Conservation (phyloP, 2,888 invertebrate genomes). For the Epistrophe eligans region DNA sequence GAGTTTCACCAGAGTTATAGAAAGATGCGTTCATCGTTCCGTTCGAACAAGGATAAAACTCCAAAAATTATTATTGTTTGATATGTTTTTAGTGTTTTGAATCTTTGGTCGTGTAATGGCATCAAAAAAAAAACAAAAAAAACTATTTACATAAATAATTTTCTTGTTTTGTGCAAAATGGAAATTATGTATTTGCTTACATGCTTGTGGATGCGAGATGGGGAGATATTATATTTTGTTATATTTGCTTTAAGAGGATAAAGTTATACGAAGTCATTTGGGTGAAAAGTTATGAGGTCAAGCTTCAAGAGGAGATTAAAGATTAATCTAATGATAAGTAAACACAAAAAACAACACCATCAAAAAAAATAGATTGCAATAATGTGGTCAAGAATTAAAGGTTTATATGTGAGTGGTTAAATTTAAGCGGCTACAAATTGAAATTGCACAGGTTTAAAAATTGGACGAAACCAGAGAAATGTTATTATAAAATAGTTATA, state of each 20-base stretch:
- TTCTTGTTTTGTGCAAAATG: slow-evolving; percentile 21
- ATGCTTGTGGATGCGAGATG: neutral
- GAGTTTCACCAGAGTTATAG: neutral
- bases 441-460: too few species aligned
- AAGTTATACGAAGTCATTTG: too few species aligned
- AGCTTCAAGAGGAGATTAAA: neutral
- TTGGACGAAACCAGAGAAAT: too few species aligned
- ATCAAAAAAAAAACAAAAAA: slow-evolving; percentile 13
- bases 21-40: slow-evolving; percentile 11
- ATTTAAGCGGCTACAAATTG: too few species aligned
- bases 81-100: slow-evolving; percentile 28
- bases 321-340: neutral
- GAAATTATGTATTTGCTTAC: slow-evolving; percentile 20
- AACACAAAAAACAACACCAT: neutral
- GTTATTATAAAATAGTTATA: too few species aligned
- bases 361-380: neutral
- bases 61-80: slow-evolving; percentile 22
- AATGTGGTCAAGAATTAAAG: neutral
- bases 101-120: slow-evolving; percentile 33
- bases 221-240: neutral
- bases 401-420: too few species aligned
- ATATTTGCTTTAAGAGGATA: neutral
- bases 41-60: slow-evolving; percentile 8
- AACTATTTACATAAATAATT: slow-evolving; percentile 38
- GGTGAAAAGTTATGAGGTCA: neutral